Percentiles rank a stretch among this genome's conserved stretches.
Conservation (phyloP, 2,888 invertebrate genomes). For the Ophioninae sp. region DNA sequence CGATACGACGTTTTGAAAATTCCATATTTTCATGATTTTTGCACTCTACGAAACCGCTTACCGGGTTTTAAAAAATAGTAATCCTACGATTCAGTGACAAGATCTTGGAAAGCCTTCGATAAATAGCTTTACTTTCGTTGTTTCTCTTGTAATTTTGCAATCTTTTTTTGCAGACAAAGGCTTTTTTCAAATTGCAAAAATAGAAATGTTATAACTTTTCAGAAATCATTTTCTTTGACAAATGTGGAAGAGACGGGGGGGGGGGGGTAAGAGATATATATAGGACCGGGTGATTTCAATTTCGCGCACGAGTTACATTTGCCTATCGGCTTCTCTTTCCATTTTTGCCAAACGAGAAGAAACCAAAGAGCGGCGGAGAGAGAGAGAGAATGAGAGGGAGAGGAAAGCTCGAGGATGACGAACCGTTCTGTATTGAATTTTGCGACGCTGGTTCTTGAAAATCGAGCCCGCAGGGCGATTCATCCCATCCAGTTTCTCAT, state of each 20-base stretch:
- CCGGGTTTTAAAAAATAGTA: too few species aligned
- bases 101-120: too few species aligned
- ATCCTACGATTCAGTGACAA: too few species aligned
- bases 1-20: too few species aligned
- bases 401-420: background rate
- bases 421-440: conserved; percentile 50
- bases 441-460: conserved; percentile 16
- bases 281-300: conserved; percentile 57
- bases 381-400: conserved; percentile 4
- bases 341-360: conserved; percentile 19
- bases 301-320: conserved; percentile 62
- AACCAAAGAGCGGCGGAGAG: background rate
- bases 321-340: conserved; percentile 48
- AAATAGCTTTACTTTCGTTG: too few species aligned
- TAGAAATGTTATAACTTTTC: background rate
- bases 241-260: background rate
- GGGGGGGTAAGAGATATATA: conserved; percentile 33
- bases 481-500: background rate
- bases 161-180: too few species aligned
- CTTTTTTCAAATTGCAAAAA: too few species aligned
- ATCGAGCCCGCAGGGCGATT: conserved; percentile 37
- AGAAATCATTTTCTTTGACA: conserved; percentile 20
- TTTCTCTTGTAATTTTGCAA: too few species aligned
- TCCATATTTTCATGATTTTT: too few species aligned
- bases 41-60: too few species aligned